Conservation (phyloP, 2,113 vertebrate genomes). For the Gavialis gangeticus region DNA sequence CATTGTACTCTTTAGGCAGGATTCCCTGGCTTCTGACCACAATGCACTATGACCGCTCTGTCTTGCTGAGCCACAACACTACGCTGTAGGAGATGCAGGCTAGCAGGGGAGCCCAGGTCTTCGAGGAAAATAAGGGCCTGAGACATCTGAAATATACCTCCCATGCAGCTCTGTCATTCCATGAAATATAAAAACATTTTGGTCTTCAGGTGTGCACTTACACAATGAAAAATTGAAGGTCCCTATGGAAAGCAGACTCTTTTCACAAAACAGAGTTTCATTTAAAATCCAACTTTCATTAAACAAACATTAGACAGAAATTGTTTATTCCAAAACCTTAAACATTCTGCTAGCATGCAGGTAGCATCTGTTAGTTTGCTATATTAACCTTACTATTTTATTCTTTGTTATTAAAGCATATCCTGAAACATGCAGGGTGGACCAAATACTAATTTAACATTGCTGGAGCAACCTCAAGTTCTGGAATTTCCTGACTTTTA, state of each 20-base stretch:
- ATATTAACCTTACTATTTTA: neutral
- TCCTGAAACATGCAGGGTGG: rapidly evolving
- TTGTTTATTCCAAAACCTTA: neutral
- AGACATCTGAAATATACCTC: neutral
- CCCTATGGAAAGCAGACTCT: rapidly evolving
- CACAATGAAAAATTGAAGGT: neutral
- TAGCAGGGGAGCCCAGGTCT: neutral
- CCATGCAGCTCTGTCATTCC: neutral
- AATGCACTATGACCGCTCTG: neutral
- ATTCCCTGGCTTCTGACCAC: neutral
- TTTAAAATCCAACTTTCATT: rapidly evolving
- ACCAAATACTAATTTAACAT: neutral
- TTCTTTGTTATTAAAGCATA: neutral
- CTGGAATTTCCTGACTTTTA: neutral
- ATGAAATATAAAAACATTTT: neutral
- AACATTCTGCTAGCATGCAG: rapidly evolving
- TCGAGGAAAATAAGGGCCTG: neutral
- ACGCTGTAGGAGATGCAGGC: neutral
- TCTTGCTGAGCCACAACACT: neutral
- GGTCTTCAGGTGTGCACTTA: neutral
- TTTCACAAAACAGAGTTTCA: rapidly evolving
- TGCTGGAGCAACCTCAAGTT: neutral
- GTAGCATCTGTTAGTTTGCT: rapidly evolving
- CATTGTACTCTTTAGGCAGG: neutral
- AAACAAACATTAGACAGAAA: neutral